Evolutionary conservation across 2,888 invertebrate genomes (phyloP), one percentile per base, ranked within the genome.

Genomic region (Neelides folsomi): DNA sequence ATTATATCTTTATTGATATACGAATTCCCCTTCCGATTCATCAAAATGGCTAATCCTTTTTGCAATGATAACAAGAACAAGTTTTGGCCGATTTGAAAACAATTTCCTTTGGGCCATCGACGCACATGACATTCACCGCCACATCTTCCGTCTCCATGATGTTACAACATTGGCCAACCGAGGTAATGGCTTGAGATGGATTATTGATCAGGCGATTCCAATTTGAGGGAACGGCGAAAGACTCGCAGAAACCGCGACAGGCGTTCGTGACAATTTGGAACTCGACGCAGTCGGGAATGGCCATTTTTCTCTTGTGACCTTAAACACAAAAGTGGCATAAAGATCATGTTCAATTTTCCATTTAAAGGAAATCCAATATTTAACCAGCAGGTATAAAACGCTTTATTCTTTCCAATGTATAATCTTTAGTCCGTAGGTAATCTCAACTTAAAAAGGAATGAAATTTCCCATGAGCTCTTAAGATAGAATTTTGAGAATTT

Each of bases 91-190:
- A 87, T 70, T 86, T 86, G 69, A 88, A 87, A 51, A 81, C 79
- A 53, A 87, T 74, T 65, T 81, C 82, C 65, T 83, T 77, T 62
- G 81, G 77, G 20, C 87, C 88, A 49, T 83, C 84, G 55, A 86
- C 71, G 69, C 88, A 89, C 56, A 82, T 73, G 2, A 87, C 59
- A 20, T 50, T 55, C 12, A 59, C 59, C 3, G 54, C 76, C 68
- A 86, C 85, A 67, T 84, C 82, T 72, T 86, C 86, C 0, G 87
- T 82, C 66, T 87, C 86, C 81, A 86, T 84, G 66, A 89, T 89
- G 70, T 86, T 86, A 71, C 89, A 89, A 71, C 89, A 89, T 68
- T 88, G 84, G 9, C 86, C 88, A 36, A 86, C 76, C 1, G 87
- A 86, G 1, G 83, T 82, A 52, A 85, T 79, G 1, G 80, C 77